Evolutionary conservation across 2,113 vertebrate genomes (phyloP).

Genomic region (Salvelinus sp.): DNA sequence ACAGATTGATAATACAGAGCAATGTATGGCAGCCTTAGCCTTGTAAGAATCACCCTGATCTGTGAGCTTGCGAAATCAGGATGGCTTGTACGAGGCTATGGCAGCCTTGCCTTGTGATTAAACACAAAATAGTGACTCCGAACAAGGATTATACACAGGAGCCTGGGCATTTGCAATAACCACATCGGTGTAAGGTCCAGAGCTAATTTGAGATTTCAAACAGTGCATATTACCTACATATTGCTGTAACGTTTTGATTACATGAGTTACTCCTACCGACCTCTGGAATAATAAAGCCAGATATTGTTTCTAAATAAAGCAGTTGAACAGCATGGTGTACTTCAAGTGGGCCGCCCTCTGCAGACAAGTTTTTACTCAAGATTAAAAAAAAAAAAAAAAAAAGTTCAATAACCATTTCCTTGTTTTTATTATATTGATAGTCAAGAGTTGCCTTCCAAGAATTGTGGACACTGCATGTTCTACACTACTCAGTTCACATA

Average conservation of each 20-base stretch:
- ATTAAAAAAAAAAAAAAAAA: slow-evolving; percentile 88
- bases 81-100: too few species aligned
- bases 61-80: too few species aligned
- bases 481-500: too few species aligned
- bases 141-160: slow-evolving; percentile 40
- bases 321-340: slow-evolving; percentile 62
- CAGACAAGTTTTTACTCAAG: slow-evolving; percentile 78
- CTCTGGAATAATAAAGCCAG: slow-evolving; percentile 61
- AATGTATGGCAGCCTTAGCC: slow-evolving; percentile 68
- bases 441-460: background rate
- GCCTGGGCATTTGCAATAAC: slow-evolving; percentile 67
- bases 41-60: too few species aligned
- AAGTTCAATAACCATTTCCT: slow-evolving; percentile 65
- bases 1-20: slow-evolving; percentile 45
- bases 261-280: slow-evolving; percentile 62
- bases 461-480: background rate
- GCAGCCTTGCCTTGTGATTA: too few species aligned
- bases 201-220: slow-evolving; percentile 59
- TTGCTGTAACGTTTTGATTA: slow-evolving; percentile 58
- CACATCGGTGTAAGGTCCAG: slow-evolving; percentile 50
- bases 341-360: slow-evolving; percentile 58
- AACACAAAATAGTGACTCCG: slow-evolving; percentile 59
- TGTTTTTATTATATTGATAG: slow-evolving; percentile 7
- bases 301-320: slow-evolving; percentile 57
- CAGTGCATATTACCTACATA: slow-evolving; percentile 64